These are phyloP conservation scores for Ooceraea biroi DNA, from an alignment of 1,140 invertebrate species.

Conservation along the genomic window DNA sequence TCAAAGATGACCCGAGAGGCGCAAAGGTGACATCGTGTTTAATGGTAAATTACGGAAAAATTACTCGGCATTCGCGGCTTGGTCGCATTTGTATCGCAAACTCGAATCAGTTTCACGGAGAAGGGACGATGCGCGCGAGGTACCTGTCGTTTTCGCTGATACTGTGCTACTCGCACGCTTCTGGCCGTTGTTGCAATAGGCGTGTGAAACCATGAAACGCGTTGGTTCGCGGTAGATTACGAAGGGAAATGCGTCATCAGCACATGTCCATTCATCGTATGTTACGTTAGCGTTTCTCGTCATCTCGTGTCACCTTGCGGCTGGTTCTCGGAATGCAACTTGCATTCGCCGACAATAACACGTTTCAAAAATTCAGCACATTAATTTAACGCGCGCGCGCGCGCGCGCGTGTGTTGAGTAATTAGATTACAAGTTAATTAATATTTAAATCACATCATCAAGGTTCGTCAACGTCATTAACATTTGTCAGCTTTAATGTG, in stretches of 20 bases:
- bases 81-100: too few relatives aligned
- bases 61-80: too few relatives aligned
- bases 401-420: too few relatives aligned
- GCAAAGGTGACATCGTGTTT: too few relatives aligned
- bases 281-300: constrained; percentile 52
- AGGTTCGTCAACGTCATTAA: constrained; percentile 42
- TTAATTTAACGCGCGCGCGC: constrained; percentile 13
- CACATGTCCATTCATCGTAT: constrained; percentile 39
- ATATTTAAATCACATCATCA: constrained; percentile 42
- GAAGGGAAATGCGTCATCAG: constrained; percentile 59
- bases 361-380: constrained; percentile 32
- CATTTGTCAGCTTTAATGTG: constrained; percentile 14
- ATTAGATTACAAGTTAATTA: constrained; percentile 42
- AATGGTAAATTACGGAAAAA: too few relatives aligned
- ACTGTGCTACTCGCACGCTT: background rate
- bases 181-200: background rate
- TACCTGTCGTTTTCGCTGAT: background rate
- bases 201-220: background rate
- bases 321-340: constrained; percentile 37
- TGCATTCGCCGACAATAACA: constrained; percentile 15
- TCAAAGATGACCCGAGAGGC: too few relatives aligned
- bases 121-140: background rate
- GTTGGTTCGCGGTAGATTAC: constrained; percentile 43
- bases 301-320: constrained; percentile 49
- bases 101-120: too few relatives aligned